Base-by-base conservation (phyloP, 2,113 vertebrate genomes). In the Alligator mississippiensis region DNA sequence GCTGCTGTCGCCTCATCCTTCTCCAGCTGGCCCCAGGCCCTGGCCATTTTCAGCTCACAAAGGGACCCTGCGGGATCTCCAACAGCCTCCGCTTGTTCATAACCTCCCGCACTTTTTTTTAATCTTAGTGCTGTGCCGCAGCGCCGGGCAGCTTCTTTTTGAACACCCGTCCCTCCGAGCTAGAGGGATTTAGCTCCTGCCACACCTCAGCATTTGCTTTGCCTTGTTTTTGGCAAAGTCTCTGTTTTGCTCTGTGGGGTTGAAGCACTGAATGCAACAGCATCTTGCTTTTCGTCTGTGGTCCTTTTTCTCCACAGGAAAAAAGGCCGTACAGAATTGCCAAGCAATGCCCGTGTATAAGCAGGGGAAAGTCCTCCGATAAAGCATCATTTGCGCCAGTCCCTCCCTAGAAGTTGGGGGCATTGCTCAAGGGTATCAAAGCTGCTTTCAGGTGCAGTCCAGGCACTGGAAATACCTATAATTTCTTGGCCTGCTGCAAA, bases 111-210 rank as follows among this genome's bases (percentile, higher is more conserved):
- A 47, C 47, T 47, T 47, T 47, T 0, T 30, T 77, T 28, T 3
- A 4, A 66, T 14, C 30, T 17, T 25, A 5, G 0, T 27, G 58
- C 55, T 78, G 14, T 55, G 64, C 61, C 58, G 3, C 7, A 8
- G 27, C 0, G 1, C 25, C 5, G 1, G 3, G 0, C 18, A 11
- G 3, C 9, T 12, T 21, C 9, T 14, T 25, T 68, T 89, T 63
- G 70, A 10, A 6, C 22, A 5, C 28, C 38, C 84, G 10, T 34
- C 30, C 9, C 19, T 70, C 30, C 21, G 18, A 34, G 68, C 18
- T 34, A 24, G 10, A 11, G 18, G 4, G 61, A 25, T 25, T 62
- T 68, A n/a, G n/a, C 18, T n/a, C 30, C 19, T 30, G n/a, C 9
- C n/a, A 30, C 24, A 62, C 9, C n/a, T 62, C 27, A 47, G 27